phyloP scores from a whole-genome alignment of 2,797 vertebrate species.

The Thalassophryne amazonica region DNA sequence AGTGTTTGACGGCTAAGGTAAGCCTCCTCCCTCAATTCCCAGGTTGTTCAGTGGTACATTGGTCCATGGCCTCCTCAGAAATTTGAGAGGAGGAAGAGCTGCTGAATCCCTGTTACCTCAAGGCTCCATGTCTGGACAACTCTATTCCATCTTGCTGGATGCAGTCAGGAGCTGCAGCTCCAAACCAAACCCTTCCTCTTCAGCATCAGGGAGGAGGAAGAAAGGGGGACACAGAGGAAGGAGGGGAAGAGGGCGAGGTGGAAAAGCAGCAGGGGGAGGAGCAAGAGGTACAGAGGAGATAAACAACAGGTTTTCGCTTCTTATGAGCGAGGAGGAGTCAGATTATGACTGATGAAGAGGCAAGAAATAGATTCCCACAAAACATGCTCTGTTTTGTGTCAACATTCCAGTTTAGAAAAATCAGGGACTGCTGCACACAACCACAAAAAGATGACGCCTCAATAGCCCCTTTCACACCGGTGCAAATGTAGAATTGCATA shows the following conservation, averaged over 20 bases:
- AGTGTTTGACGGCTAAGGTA: too few relatives aligned
- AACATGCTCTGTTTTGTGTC: too few relatives aligned
- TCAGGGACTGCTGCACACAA: slow-evolving; percentile 15
- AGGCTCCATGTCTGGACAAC: slow-evolving; percentile 36
- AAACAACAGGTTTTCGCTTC: slow-evolving; percentile 72
- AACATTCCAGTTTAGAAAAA: slow-evolving; percentile 23
- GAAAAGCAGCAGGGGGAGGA: slow-evolving; percentile 15
- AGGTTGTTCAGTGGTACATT: slow-evolving; percentile 80
- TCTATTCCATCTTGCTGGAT: slow-evolving; percentile 64
- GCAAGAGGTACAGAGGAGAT: slow-evolving; percentile 38
- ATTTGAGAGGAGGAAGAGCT: slow-evolving; percentile 53
- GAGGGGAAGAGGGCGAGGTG: slow-evolving; percentile 8
- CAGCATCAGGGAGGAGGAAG: slow-evolving; percentile 16
- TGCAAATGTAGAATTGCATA: too few relatives aligned
- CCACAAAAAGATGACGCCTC: too few relatives aligned
- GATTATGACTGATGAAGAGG: slow-evolving; percentile 21
- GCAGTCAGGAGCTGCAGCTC: slow-evolving; percentile 45
- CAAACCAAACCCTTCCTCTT: slow-evolving; percentile 22
- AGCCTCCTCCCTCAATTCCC: neutral
- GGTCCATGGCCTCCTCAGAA: slow-evolving; percentile 66
- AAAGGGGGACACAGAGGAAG: slow-evolving; percentile 29
- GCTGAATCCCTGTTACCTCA: slow-evolving; percentile 52
- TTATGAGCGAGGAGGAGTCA: slow-evolving; percentile 61
- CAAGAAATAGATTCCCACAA: neutral
- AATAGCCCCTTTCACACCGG: too few relatives aligned